Evolutionary conservation across 2,113 vertebrate species (phyloP).

Genomic region (Poeciliopsis turrubarensis): DNA sequence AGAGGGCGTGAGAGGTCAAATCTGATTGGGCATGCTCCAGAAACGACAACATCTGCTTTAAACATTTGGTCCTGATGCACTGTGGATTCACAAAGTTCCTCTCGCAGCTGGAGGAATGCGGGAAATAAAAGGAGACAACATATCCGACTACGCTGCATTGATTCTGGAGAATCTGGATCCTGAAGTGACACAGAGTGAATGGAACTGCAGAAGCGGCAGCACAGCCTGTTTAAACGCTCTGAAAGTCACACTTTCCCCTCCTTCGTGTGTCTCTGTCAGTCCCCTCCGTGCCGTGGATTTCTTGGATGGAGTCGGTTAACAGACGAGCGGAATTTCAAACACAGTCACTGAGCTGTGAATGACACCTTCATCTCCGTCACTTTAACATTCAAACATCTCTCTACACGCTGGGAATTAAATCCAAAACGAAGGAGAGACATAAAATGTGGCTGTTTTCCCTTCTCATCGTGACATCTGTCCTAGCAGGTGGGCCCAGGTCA

Average conservation of each 20-base stretch:
- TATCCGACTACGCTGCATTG: not conserved
- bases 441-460: conserved; percentile 55
- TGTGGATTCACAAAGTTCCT: not conserved
- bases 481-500: conserved; percentile 56
- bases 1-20: not conserved
- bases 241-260: conserved; percentile 3
- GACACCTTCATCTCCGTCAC: conserved; percentile 69
- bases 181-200: not conserved
- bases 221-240: not conserved
- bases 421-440: conserved; percentile 32
- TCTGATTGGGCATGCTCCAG: not conserved
- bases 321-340: conserved; percentile 72
- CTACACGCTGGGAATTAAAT: conserved; percentile 26
- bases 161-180: not conserved
- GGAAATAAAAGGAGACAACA: not conserved
- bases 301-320: conserved; percentile 68
- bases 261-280: not conserved
- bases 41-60: not conserved
- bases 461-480: conserved; percentile 26
- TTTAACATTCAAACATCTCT: conserved; percentile 66
- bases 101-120: not conserved
- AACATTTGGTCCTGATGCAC: not conserved
- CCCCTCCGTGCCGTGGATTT: conserved; percentile 46
- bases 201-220: not conserved
- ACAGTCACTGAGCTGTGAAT: conserved; percentile 72